Conservation (phyloP, 2,113 vertebrate species). For the Thryonomys swinderianus region DNA sequence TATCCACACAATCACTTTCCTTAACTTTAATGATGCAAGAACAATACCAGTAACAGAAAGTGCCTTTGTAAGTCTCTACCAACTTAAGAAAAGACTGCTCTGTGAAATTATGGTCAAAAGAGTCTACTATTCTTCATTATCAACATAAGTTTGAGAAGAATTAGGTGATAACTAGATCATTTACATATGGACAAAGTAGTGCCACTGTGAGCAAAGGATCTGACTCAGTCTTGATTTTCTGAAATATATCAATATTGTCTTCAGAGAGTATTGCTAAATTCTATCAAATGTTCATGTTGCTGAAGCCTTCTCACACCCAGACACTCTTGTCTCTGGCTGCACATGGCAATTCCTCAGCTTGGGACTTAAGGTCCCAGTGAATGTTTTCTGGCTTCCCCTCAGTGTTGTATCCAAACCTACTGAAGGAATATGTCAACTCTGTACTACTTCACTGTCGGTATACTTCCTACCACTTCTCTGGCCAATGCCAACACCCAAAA, state of each 20-base stretch:
- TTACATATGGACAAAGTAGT: not conserved
- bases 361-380: not conserved
- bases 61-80: not conserved
- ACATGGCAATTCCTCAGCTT: not conserved
- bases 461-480: not conserved
- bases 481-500: not conserved
- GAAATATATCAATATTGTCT: not conserved
- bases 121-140: not conserved
- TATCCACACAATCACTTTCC: not conserved
- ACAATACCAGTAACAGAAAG: not conserved
- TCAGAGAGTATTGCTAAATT: not conserved
- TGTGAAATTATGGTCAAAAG: slow-evolving; percentile 32
- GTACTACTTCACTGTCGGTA: not conserved
- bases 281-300: not conserved
- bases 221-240: slow-evolving; percentile 16
- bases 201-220: not conserved
- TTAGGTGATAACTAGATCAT: not conserved
- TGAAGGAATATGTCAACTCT: not conserved
- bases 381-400: not conserved
- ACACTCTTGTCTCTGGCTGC: not conserved
- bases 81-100: not conserved
- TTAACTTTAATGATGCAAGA: slow-evolving; percentile 27
- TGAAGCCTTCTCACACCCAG: not conserved
- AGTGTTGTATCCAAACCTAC: not conserved
- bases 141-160: slow-evolving; percentile 6